Evolutionary conservation across 2,888 invertebrate species (phyloP), one percentile per base, ranked within the genome.

Genomic region (Arrhopalites spinosus): DNA sequence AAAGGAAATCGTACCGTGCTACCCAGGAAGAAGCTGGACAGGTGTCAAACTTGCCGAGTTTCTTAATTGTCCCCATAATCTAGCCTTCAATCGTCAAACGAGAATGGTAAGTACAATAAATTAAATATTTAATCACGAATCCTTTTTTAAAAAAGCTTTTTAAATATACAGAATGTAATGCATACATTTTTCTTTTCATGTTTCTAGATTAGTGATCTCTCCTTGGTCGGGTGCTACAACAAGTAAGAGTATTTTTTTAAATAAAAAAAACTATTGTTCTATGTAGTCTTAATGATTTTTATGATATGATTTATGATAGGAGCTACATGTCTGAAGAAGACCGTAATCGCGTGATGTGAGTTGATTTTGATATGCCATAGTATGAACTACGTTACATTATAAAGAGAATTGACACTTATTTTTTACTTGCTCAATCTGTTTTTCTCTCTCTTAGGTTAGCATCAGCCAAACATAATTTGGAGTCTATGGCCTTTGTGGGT

Each of bases 401-500:
- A n/a, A n/a, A n/a, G n/a, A n/a, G n/a, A n/a, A n/a, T n/a, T n/a
- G n/a, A n/a, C n/a, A n/a, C n/a, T n/a, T n/a, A n/a, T n/a, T n/a
- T n/a, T n/a, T n/a, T n/a, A n/a, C n/a, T n/a, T n/a, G n/a, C n/a
- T n/a, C n/a, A n/a, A n/a, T n/a, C n/a, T n/a, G n/a, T n/a, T n/a
- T n/a, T n/a, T n/a, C n/a, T n/a, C n/a, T n/a, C n/a, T n/a, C n/a
- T n/a, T n/a, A n/a, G n/a, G n/a, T 87, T 99, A 79, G 93, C 94
- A 47, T 97, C 96, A 84, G 99, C 99, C 73, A 98, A 98, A 87
- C 90, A 92, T 81, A 99, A 99, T 87, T 88, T 99, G 76, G 91
- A 93, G 78, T 92, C 92, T 68, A 95, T 99, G 95, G 93, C 98
- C 73, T 99, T 95, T 87, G 98, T 98, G 86, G 98, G 98, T 80